phyloP scores from a whole-genome alignment of 1,140 invertebrate genomes.

The Meloidogyne hapla region DNA sequence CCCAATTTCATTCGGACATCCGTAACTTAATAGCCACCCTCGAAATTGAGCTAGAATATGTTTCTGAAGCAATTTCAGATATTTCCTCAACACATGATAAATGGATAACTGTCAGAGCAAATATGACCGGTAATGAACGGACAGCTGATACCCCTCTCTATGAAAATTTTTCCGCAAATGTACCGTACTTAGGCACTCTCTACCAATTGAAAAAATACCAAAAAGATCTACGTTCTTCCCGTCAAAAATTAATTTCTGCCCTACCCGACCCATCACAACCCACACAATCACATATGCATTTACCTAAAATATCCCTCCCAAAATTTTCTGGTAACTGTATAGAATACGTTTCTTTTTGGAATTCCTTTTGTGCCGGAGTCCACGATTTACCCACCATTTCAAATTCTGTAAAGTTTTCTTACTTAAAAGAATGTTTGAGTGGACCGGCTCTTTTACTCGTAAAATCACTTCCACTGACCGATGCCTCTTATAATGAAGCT shows the following conservation, averaged over 20 bases:
- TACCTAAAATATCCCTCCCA: background rate
- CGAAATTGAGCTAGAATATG: too few relatives aligned
- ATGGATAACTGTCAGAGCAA: conserved; percentile 2
- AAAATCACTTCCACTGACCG: background rate
- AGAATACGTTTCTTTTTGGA: conserved; percentile 6
- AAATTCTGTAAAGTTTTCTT: background rate
- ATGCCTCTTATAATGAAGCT: background rate
- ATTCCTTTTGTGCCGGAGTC: background rate
- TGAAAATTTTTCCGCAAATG: background rate
- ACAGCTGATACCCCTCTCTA: background rate
- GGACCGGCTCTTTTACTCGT: background rate
- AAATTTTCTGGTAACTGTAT: background rate
- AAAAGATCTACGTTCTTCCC: background rate
- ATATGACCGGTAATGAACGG: background rate
- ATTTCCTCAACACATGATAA: background rate
- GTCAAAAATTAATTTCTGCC: background rate
- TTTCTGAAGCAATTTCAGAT: background rate
- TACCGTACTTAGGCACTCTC: background rate
- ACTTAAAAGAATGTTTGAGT: conserved; percentile 3
- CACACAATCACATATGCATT: background rate
- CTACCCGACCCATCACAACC: background rate
- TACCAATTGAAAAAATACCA: background rate
- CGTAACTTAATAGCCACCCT: too few relatives aligned
- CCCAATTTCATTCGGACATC: too few relatives aligned
- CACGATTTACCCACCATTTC: background rate